Conservation (phyloP, 2,113 vertebrate species). For the Pseudopipra pipra region DNA sequence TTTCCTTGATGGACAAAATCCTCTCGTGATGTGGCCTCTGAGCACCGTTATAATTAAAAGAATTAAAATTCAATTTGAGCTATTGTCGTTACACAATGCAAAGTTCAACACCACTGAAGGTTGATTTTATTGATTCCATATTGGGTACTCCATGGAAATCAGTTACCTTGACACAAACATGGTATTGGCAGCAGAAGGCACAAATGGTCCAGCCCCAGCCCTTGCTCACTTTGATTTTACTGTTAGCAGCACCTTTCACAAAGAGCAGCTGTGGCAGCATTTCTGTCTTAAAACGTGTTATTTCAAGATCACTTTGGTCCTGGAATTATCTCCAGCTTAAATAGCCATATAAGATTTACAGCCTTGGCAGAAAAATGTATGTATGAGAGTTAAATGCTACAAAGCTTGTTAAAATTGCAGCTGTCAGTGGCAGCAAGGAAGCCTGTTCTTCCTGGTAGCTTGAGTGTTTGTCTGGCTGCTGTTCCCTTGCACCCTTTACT, state of each 20-base stretch:
- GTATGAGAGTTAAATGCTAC: background rate
- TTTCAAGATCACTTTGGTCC: background rate
- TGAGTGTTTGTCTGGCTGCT: background rate
- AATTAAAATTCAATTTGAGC: slow-evolving; percentile 65
- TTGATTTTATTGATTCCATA: slow-evolving; percentile 53
- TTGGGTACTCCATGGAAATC: slow-evolving; percentile 43
- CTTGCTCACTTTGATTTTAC: background rate
- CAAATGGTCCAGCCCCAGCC: background rate
- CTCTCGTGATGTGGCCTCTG: slow-evolving; percentile 44
- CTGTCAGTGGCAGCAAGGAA: background rate
- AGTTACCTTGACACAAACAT: slow-evolving; percentile 14
- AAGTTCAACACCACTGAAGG: slow-evolving; percentile 55
- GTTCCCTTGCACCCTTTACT: background rate
- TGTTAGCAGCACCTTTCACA: background rate
- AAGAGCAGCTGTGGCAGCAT: background rate
- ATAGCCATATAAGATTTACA: background rate
- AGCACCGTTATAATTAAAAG: slow-evolving; percentile 38
- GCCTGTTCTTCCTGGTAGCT: background rate
- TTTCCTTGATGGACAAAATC: slow-evolving; percentile 42
- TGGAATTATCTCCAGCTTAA: background rate
- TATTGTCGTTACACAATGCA: slow-evolving; percentile 53
- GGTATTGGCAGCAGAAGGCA: slow-evolving; percentile 2
- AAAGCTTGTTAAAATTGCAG: background rate
- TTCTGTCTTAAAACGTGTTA: background rate
- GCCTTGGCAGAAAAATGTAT: background rate